phyloP scores from a whole-genome alignment of 2,888 invertebrate genomes.

The Argynnis bischoffii region DNA sequence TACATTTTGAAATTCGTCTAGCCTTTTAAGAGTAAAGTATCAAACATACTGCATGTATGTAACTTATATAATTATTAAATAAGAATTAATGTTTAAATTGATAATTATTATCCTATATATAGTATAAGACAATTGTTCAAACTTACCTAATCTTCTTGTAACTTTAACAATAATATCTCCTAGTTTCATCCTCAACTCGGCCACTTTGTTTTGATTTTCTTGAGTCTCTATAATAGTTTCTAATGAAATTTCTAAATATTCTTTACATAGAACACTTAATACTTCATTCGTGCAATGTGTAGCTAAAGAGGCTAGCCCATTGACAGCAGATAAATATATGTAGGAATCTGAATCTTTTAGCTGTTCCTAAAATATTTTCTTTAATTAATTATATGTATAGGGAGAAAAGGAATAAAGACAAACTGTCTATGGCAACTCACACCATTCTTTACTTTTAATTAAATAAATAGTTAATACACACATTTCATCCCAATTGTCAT shows the following conservation, averaged over 20 bases:
- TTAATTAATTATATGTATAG: too few relatives aligned
- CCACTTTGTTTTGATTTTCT: conserved; percentile 64
- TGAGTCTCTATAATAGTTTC: conserved; percentile 50
- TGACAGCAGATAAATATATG: conserved; percentile 89
- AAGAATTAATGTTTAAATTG: too few relatives aligned
- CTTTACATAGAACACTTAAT: conserved; percentile 85
- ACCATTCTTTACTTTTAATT: too few relatives aligned
- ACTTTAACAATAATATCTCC: conserved; percentile 91
- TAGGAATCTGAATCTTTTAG: conserved; percentile 91
- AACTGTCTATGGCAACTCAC: too few relatives aligned
- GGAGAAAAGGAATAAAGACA: too few relatives aligned
- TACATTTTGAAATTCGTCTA: conserved; percentile 1
- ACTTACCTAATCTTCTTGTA: conserved; percentile 86
- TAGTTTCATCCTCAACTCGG: conserved; percentile 87
- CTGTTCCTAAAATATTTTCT: conserved; percentile 82
- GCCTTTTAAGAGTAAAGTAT: background rate
- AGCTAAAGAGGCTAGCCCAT: conserved; percentile 87
- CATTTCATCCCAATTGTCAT: background rate
- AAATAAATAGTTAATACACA: background rate
- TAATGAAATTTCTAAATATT: conserved; percentile 79
- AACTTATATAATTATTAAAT: too few relatives aligned
- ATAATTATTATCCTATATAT: too few relatives aligned
- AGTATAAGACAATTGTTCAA: background rate
- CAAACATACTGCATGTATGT: too few relatives aligned
- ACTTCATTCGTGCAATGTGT: conserved; percentile 86